Evolutionary conservation across 1,140 invertebrate genomes (phyloP).

Genomic region (Geopemphigus sp.): DNA sequence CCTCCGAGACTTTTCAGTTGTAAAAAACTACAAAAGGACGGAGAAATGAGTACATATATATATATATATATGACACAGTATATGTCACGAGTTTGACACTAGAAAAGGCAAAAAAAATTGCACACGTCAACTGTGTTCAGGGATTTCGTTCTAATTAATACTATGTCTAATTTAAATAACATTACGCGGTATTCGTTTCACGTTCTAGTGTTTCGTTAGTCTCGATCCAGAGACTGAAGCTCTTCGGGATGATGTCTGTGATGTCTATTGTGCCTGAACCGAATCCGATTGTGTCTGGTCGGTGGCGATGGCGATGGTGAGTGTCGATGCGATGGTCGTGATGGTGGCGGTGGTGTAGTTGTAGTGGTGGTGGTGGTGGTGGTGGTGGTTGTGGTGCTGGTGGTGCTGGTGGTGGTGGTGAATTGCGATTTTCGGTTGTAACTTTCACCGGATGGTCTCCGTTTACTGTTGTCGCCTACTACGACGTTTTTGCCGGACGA

Average conservation of each 20-base stretch:
- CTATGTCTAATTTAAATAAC: too few relatives aligned
- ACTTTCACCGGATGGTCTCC: conserved; percentile 51
- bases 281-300: conserved; percentile 14
- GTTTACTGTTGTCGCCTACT: not conserved
- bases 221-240: conserved; percentile 15
- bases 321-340: not conserved
- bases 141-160: too few relatives aligned
- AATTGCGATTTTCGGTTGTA: conserved; percentile 52
- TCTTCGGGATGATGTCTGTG: conserved; percentile 25
- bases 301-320: not conserved
- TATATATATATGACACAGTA: too few relatives aligned
- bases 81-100: not conserved
- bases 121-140: too few relatives aligned
- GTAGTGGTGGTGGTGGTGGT: conserved; percentile 49
- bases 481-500: conserved; percentile 12
- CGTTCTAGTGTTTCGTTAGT: not conserved
- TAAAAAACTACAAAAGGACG: too few relatives aligned
- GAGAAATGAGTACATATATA: too few relatives aligned
- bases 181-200: too few relatives aligned
- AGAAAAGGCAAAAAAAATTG: too few relatives aligned
- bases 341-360: conserved; percentile 48
- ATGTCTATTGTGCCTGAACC: conserved; percentile 26
- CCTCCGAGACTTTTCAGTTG: not conserved
- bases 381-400: conserved; percentile 44
- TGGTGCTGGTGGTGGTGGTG: conserved; percentile 32